Evolutionary conservation across 2,797 vertebrate genomes (phyloP), one percentile per base, ranked within the genome.

Genomic region (Microctenopoma stevenorrisi): DNA sequence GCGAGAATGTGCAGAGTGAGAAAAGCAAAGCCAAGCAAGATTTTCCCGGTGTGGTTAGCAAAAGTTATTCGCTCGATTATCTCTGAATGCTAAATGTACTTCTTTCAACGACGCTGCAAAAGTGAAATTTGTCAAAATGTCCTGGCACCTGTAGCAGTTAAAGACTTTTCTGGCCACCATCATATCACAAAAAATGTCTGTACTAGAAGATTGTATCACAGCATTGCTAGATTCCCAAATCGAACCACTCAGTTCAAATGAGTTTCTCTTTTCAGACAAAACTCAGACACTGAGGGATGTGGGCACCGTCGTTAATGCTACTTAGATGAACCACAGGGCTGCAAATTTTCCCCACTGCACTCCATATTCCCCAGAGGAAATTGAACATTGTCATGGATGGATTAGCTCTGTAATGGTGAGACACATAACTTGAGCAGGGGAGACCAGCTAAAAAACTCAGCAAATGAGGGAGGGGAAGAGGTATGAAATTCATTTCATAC

Each of bases 371-470:
- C 96, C 91, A 89, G 94, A 96, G 96, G 96, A 96, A 97, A 97
- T 97, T 97, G 96, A 97, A 96, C 95, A 96, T 96, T 96, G 96
- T 98, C 97, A 98, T 97, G 97, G 97, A 97, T 99, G 96, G 95
- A 98, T 98, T 98, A 97, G 93, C 94, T 93, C 95, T 94, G 96
- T 97, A 97, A 98, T 98, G 95, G 96, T 94, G 95, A 95, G 95
- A 96, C 96, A 97, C 96, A 95, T 96, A 97, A 96, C 95, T 97
- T 93, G 92, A 95, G 89, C 94, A 92, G 94, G 96, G 95, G 94
- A 96, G 89, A 86, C 94, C 94, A 65, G 84, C 96, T 95, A 95
- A 96, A 95, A 96, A 95, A 94, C 94, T 94, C 64, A 92, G 95
- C 94, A 97, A 97, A 97, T 96, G 95, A 96, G 84, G 85, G 84